These are phyloP conservation scores for Choloepus didactylus DNA, from an alignment of 2,797 vertebrate species.

Conservation along the genomic window DNA sequence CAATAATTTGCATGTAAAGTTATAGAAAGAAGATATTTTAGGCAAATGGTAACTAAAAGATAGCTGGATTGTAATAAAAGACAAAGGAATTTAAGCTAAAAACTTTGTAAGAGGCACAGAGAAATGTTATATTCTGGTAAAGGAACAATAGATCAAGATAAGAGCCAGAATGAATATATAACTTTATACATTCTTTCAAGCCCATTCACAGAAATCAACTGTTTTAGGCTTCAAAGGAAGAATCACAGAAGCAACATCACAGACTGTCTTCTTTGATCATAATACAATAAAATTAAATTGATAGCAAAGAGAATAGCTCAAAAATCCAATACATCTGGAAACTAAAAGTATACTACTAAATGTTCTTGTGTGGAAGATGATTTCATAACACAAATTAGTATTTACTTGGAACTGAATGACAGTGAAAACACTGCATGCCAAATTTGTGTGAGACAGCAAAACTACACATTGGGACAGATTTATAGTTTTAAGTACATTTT, in stretches of 20 bases:
- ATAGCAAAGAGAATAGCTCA: background rate
- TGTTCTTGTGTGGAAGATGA: background rate
- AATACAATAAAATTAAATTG: background rate
- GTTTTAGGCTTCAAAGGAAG: background rate
- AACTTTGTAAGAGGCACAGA: background rate
- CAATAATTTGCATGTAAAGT: background rate
- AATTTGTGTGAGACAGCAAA: background rate
- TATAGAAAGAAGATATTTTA: background rate
- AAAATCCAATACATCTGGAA: background rate
- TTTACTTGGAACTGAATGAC: background rate
- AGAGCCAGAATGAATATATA: background rate
- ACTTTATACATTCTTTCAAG: background rate
- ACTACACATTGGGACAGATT: background rate
- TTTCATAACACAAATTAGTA: background rate
- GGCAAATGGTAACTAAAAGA: background rate
- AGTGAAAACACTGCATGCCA: background rate
- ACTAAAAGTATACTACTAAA: background rate
- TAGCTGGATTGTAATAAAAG: constrained; percentile 21
- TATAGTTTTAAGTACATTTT: background rate
- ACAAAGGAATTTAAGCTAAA: constrained; percentile 16
- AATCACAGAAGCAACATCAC: background rate
- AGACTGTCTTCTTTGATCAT: background rate
- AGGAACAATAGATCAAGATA: background rate
- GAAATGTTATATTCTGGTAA: background rate
- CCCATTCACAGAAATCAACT: background rate